phyloP scores from a whole-genome alignment of 2,113 vertebrate genomes.

The Aphyosemion australe region DNA sequence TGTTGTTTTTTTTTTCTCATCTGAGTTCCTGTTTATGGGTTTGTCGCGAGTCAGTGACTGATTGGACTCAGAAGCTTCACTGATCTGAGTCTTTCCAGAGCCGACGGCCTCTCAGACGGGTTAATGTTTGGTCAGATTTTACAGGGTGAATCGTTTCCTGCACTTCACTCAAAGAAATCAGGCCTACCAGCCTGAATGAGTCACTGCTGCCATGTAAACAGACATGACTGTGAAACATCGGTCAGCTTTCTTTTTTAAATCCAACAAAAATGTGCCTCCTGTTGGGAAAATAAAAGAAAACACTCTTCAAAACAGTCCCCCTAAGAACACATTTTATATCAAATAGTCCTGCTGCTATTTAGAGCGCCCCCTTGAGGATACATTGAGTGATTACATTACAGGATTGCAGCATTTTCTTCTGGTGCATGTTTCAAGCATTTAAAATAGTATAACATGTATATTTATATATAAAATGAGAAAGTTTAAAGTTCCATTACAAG shows the following conservation, averaged over 20 bases:
- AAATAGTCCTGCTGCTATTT: too few relatives aligned
- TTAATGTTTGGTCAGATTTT: conserved; percentile 62
- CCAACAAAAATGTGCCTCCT: too few relatives aligned
- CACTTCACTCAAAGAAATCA: conserved; percentile 38
- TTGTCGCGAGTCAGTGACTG: neutral
- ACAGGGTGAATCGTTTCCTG: conserved; percentile 53
- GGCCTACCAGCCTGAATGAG: conserved; percentile 43
- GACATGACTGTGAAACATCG: conserved; percentile 43
- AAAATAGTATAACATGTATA: too few relatives aligned
- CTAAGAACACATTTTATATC: too few relatives aligned
- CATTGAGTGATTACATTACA: too few relatives aligned
- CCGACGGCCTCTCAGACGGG: conserved; percentile 12
- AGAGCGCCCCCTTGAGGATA: too few relatives aligned
- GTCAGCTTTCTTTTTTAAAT: conserved; percentile 15
- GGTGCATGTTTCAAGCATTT: too few relatives aligned
- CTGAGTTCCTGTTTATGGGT: neutral
- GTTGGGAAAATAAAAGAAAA: neutral
- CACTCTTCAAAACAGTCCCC: neutral
- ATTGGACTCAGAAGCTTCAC: neutral
- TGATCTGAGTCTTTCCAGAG: neutral
- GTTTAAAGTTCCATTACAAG: too few relatives aligned
- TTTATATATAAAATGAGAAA: too few relatives aligned
- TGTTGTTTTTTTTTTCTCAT: neutral
- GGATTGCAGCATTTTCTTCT: too few relatives aligned
- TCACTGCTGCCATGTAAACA: conserved; percentile 61